A percentile compares a stretch with the other conserved stretches of the same genome.
Conservation (phyloP, 2,797 vertebrate genomes). For the Megalops cyprinoides region DNA sequence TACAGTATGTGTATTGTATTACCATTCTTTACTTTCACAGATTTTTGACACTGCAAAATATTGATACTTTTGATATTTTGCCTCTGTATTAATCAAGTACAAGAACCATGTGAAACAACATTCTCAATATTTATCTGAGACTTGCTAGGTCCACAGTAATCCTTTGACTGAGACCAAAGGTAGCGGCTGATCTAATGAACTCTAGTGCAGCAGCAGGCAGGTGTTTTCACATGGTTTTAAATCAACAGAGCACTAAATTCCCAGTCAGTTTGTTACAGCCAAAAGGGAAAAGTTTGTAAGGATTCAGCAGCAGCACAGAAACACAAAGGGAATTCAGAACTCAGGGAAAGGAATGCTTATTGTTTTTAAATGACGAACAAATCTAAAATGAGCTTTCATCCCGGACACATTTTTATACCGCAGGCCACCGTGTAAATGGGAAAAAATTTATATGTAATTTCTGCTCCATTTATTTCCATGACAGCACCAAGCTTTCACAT, state of each 20-base stretch:
- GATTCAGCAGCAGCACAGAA: background rate
- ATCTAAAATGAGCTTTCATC: constrained; percentile 8
- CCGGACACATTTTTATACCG: background rate
- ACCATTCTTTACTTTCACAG: background rate
- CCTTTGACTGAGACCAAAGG: background rate
- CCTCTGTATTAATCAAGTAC: background rate
- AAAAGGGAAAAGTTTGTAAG: background rate
- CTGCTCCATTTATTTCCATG: constrained; percentile 79
- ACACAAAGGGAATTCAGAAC: background rate
- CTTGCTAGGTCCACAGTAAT: background rate
- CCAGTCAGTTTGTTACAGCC: background rate
- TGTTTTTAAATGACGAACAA: background rate
- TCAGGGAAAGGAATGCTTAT: background rate
- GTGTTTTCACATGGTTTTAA: background rate
- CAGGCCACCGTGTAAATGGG: background rate
- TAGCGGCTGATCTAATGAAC: background rate
- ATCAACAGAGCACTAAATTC: background rate
- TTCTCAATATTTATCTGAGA: background rate
- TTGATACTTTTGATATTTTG: background rate
- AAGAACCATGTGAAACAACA: background rate
- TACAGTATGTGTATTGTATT: background rate
- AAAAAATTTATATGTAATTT: constrained; percentile 55
- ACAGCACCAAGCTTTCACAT: constrained; percentile 62
- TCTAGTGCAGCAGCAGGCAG: background rate
- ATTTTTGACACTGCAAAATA: background rate